phyloP scores from a whole-genome alignment of 2,797 vertebrate genomes.

The Microcaecilia unicolor region DNA sequence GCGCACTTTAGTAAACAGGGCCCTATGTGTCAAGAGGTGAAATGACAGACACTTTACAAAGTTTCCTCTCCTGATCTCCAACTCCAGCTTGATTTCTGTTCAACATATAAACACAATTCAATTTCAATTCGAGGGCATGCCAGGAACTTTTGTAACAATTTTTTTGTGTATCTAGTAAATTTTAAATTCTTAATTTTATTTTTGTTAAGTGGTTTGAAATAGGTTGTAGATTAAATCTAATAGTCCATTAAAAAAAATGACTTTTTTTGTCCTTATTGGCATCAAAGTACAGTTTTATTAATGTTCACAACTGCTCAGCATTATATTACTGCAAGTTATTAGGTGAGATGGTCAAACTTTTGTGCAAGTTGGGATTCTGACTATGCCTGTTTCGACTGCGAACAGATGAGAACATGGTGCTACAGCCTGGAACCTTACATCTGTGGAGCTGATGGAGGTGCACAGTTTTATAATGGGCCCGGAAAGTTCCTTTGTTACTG shows the following conservation, averaged over 20 bases:
- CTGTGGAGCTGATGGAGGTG: conserved; percentile 90
- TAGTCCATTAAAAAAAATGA: too few species aligned
- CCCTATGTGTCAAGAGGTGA: neutral
- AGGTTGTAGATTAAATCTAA: conserved; percentile 2
- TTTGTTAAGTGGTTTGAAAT: neutral
- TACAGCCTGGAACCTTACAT: conserved; percentile 88
- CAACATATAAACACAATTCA: conserved; percentile 40
- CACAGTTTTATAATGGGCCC: conserved; percentile 94
- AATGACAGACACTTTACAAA: neutral
- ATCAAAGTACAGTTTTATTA: too few species aligned
- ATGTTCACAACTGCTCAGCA: too few species aligned
- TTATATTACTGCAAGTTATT: conserved; percentile 34
- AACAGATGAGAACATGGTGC: conserved; percentile 89
- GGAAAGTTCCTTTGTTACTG: conserved; percentile 92
- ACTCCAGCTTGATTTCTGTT: neutral
- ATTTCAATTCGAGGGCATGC: too few species aligned
- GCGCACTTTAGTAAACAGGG: too few species aligned
- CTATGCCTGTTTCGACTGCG: conserved; percentile 92
- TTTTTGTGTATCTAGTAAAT: too few species aligned
- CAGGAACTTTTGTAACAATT: too few species aligned
- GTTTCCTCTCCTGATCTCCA: neutral
- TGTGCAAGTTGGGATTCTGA: conserved; percentile 96
- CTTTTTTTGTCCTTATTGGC: too few species aligned
- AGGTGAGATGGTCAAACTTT: conserved; percentile 61
- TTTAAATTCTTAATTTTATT: too few species aligned